Percentiles rank a stretch among this genome's conserved stretches.
These are phyloP conservation scores for Salvator merianae DNA, from an alignment of 2,113 vertebrate species.

Conservation along the genomic window DNA sequence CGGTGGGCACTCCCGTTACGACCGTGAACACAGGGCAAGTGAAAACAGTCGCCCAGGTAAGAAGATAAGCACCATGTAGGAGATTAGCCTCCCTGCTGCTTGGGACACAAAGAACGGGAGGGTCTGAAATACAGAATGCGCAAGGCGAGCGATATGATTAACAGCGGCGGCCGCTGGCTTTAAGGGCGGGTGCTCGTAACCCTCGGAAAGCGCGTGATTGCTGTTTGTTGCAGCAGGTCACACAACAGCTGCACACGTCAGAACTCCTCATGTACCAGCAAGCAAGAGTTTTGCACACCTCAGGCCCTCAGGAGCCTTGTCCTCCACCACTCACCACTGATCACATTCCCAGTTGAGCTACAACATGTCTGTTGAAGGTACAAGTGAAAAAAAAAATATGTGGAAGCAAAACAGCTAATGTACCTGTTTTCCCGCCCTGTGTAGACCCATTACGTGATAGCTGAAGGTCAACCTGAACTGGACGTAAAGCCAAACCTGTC, in stretches of 20 bases:
- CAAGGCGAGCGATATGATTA: too few species aligned
- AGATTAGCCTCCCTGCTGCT: neutral
- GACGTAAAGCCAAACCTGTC: slow-evolving; percentile 83
- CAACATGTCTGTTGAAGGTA: neutral
- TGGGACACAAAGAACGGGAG: neutral
- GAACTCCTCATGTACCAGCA: too few species aligned
- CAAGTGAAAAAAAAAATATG: neutral
- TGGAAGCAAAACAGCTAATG: neutral
- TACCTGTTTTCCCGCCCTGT: neutral
- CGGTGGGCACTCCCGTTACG: slow-evolving; percentile 84
- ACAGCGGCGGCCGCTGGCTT: too few species aligned
- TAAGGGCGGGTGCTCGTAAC: too few species aligned
- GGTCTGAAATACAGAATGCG: too few species aligned
- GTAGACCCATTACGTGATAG: slow-evolving; percentile 96
- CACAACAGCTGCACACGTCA: too few species aligned
- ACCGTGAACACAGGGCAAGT: slow-evolving; percentile 87
- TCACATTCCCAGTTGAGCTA: neutral
- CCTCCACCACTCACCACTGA: too few species aligned
- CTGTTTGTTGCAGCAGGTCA: too few species aligned
- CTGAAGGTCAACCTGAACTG: slow-evolving; percentile 90
- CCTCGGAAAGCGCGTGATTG: too few species aligned
- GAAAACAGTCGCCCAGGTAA: slow-evolving; percentile 87
- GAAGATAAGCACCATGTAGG: neutral
- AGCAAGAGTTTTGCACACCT: too few species aligned
- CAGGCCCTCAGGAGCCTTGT: too few species aligned